phyloP scores from a whole-genome alignment of 2,113 vertebrate genomes.

The Columba livia region DNA sequence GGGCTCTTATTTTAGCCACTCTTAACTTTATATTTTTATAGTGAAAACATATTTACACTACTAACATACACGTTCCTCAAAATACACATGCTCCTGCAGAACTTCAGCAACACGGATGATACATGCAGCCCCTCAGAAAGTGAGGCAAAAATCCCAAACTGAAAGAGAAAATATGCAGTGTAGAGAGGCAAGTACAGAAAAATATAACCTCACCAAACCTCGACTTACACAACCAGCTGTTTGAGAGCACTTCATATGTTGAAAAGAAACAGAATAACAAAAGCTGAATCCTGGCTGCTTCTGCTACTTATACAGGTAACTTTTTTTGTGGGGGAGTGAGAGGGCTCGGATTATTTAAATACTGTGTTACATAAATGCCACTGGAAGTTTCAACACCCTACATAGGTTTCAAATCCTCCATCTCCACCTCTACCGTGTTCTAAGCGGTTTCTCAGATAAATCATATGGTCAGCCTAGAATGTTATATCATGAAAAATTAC shows the following conservation, averaged over 20 bases:
- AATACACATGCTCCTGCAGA: not conserved
- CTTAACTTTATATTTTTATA: not conserved
- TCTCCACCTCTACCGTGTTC: not conserved
- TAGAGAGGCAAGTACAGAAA: not conserved
- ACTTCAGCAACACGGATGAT: not conserved
- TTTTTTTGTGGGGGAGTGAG: not conserved
- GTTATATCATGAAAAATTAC: not conserved
- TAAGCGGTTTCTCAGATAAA: not conserved
- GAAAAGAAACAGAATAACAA: constrained; percentile 1
- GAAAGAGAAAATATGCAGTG: not conserved
- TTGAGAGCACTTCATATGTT: not conserved
- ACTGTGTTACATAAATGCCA: not conserved
- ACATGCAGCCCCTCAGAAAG: not conserved
- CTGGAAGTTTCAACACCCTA: not conserved
- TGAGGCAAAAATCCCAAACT: not conserved
- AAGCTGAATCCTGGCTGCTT: constrained; percentile 14
- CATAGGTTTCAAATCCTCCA: not conserved
- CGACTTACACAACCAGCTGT: not conserved
- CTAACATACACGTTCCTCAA: not conserved
- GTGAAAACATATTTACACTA: not conserved
- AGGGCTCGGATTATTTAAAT: not conserved
- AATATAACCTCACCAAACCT: not conserved
- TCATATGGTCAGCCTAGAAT: not conserved
- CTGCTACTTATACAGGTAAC: constrained; percentile 11
- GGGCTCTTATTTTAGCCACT: not conserved